Evolutionary conservation across 2,113 vertebrate species (phyloP).

Genomic region (Jaculus jaculus): DNA sequence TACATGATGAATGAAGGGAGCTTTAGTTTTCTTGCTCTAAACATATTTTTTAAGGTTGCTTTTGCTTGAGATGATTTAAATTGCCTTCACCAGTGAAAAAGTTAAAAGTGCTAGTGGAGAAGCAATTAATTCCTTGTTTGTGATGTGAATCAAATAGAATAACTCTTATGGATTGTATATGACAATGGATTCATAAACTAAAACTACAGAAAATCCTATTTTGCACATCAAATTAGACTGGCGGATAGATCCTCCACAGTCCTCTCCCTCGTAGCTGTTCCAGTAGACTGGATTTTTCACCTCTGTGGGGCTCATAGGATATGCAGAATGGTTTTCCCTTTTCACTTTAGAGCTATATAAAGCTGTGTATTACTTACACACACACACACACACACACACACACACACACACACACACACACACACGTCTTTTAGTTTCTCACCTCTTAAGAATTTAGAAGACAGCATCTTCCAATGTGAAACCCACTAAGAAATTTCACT

Average conservation of each 20-base stretch:
- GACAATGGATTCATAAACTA: conserved; percentile 2
- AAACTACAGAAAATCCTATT: not conserved
- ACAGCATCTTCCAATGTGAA: no score
- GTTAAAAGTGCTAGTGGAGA: conserved; percentile 18
- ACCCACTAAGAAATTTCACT: no score
- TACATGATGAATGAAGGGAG: not conserved
- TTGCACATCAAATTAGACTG: not conserved
- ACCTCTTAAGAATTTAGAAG: no score
- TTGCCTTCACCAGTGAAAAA: conserved; percentile 3
- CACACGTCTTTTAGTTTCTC: no score
- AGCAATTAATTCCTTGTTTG: not conserved
- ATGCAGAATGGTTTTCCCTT: not conserved
- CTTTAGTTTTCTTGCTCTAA: no score
- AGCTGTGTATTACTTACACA: no score
- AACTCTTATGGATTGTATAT: not conserved
- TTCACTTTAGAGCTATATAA: not conserved
- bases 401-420: no score
- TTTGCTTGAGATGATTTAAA: conserved; percentile 13
- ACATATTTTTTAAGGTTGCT: not conserved
- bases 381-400: no score
- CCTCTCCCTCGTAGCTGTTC: not conserved
- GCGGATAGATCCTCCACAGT: not conserved
- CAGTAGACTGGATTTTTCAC: conserved; percentile 14
- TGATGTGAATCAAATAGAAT: not conserved
- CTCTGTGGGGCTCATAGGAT: not conserved